Evolutionary conservation across 2,888 invertebrate genomes (phyloP).

Genomic region (Oscheius sp.): DNA sequence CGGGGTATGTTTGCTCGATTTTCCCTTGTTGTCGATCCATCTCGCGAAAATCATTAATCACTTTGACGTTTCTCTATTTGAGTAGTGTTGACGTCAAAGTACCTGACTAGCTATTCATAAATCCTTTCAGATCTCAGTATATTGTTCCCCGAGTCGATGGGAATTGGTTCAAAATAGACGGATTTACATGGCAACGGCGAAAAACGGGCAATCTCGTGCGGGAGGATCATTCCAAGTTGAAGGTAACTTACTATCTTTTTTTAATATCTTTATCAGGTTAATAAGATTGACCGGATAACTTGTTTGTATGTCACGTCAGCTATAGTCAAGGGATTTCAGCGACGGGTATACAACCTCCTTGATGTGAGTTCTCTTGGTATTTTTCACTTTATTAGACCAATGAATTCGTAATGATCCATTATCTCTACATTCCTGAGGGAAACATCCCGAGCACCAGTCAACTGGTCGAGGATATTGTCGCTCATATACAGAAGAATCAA

Average conservation of each 20-base stretch:
- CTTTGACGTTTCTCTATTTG: too few relatives aligned
- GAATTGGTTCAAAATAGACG: conserved; percentile 50
- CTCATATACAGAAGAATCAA: conserved; percentile 7
- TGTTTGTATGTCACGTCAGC: conserved; percentile 99
- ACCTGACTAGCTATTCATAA: too few relatives aligned
- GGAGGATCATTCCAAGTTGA: conserved; percentile 99
- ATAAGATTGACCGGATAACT: conserved; percentile 83
- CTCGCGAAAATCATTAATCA: too few relatives aligned
- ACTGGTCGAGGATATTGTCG: background rate
- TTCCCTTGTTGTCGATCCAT: too few relatives aligned
- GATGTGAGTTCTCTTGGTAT: conserved; percentile 34
- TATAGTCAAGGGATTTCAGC: conserved; percentile 95
- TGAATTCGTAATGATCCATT: conserved; percentile 20
- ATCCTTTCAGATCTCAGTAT: conserved; percentile 44
- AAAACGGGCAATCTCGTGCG: conserved; percentile 97
- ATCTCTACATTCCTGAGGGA: conserved; percentile 5
- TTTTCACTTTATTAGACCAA: conserved; percentile 2
- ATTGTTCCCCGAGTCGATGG: conserved; percentile 44
- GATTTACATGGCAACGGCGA: conserved; percentile 85
- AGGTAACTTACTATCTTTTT: conserved; percentile 72
- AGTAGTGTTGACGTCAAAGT: too few relatives aligned
- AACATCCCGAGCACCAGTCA: background rate
- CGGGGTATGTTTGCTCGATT: conserved; percentile 18
- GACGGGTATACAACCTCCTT: conserved; percentile 95
- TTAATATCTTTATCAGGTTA: conserved; percentile 27